Evolutionary conservation across 2,888 invertebrate species (phyloP), one percentile per base, ranked within the genome.

Genomic region (Stegana nigrithorax): DNA sequence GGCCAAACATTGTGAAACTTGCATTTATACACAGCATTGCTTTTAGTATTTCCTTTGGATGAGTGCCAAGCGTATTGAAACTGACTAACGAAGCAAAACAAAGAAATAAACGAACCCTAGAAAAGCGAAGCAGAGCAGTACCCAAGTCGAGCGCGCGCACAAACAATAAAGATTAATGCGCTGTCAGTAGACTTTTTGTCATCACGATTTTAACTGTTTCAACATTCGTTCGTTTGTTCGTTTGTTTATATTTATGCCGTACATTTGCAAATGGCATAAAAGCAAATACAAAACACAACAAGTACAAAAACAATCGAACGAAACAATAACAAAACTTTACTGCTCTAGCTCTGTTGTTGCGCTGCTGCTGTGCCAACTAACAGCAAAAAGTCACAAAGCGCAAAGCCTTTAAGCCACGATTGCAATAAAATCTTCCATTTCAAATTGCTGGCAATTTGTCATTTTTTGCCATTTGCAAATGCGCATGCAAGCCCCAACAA

Each of bases 131-230:
- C 4, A 27, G 29, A 14, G 7, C 6, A 51, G 17, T 19, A 12
- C 5, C 23, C 21, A 45, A 21, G 45, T 4, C 2, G 21, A 51
- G 14, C 27, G 14, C 2, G 5, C 14, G n/a, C 50, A 14, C 51
- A 51, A 27, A 27, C 51, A 51, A 51, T 51, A 51, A 51, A 51
- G 51, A 51, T 51, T 51, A 51, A 51, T 51, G 51, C 51, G 51
- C 51, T 51, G 51, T 51, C 53, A 55, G 32, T 36, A 55, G 36
- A 8, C 53, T 21, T 55, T 55, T 55, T 55, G 53, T 36, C 32
- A 55, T 17, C n/a, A n/a, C 26, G 26, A 50, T 50, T 12, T 50
- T 50, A 26, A 23, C 50, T 26, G n/a, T n/a, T n/a, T n/a, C n/a
- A n/a, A n/a, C n/a, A n/a, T n/a, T n/a, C n/a, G n/a, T n/a, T n/a